These are phyloP conservation scores for Epistrophella euchroma DNA, from an alignment of 2,888 invertebrate species.

Conservation along the genomic window DNA sequence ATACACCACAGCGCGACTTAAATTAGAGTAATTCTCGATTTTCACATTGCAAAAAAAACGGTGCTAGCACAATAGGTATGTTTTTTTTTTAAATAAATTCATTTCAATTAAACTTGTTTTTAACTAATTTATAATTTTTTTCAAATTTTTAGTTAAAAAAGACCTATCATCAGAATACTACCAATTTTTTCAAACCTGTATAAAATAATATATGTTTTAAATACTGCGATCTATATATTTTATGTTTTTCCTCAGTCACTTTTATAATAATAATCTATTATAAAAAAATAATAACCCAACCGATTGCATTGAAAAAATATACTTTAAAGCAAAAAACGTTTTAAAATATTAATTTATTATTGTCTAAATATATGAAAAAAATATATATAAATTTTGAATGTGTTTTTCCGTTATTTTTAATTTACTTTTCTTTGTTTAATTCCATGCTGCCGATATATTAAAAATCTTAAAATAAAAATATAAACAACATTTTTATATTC, in stretches of 20 bases:
- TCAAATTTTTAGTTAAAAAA: no score
- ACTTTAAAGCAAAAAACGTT: neutral
- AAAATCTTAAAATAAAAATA: constrained; percentile 38
- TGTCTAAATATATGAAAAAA: constrained; percentile 15
- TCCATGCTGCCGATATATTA: constrained; percentile 72
- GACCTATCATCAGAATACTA: neutral
- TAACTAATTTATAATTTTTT: no score
- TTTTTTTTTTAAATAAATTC: no score
- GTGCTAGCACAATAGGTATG: no score
- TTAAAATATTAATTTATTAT: neutral
- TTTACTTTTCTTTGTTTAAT: constrained; percentile 68
- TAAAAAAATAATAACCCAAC: neutral
- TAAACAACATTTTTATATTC: constrained; percentile 42
- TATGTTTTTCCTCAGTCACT: neutral
- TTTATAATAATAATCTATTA: constrained; percentile 7
- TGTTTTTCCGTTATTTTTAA: constrained; percentile 46
- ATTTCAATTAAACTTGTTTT: no score
- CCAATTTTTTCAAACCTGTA: neutral
- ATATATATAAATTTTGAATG: constrained; percentile 32
- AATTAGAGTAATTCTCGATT: no score
- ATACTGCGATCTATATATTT: neutral
- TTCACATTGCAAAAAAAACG: no score
- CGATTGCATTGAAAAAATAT: neutral
- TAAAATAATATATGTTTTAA: neutral
- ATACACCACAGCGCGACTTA: no score